Evolutionary conservation across 2,797 vertebrate genomes (phyloP).

Genomic region (Anguilla marmorata): DNA sequence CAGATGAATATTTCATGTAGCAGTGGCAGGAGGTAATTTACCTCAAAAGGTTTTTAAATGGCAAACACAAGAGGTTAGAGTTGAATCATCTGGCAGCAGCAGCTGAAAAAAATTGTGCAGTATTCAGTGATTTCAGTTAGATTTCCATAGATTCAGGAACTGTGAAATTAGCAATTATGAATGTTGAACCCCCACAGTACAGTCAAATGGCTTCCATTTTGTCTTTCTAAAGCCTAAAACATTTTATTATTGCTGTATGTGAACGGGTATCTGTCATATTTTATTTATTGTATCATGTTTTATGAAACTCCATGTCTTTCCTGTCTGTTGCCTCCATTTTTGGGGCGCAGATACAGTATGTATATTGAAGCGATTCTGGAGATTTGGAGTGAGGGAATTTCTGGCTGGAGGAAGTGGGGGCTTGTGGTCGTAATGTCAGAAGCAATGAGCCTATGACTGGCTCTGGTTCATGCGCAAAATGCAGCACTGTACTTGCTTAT

Average conservation of each 20-base stretch:
- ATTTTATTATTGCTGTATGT: background rate
- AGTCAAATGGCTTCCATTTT: background rate
- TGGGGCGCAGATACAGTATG: background rate
- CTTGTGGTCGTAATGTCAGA: background rate
- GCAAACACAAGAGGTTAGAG: constrained; percentile 13
- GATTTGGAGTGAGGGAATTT: background rate
- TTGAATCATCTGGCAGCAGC: background rate
- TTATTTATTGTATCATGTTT: background rate
- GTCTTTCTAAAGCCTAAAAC: background rate
- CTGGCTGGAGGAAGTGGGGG: background rate
- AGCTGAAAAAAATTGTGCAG: background rate
- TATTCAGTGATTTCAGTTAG: background rate
- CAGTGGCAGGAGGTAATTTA: background rate
- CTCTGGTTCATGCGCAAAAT: background rate
- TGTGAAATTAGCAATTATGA: background rate
- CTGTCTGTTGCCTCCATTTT: background rate
- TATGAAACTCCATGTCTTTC: background rate
- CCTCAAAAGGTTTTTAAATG: constrained; percentile 8
- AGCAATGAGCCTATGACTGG: background rate
- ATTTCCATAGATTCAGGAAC: background rate
- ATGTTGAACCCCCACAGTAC: background rate
- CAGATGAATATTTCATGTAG: background rate
- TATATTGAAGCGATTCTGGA: background rate
- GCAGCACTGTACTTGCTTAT: background rate
- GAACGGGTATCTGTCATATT: background rate